phyloP scores from a whole-genome alignment of 2,113 vertebrate genomes.

The Osmerus mordax region DNA sequence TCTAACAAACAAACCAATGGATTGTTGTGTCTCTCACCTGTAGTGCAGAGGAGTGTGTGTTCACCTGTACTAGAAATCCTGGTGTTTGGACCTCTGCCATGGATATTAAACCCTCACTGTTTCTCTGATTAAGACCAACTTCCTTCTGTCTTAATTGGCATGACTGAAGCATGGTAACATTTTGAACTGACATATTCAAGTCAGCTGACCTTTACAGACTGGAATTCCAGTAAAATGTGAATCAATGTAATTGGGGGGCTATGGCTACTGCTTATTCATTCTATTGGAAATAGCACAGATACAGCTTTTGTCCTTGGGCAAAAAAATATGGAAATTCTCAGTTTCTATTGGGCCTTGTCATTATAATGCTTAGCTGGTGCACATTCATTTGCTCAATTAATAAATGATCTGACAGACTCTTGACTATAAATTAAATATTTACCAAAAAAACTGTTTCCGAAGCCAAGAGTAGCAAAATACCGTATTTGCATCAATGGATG shows the following conservation, averaged over 20 bases:
- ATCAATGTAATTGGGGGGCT: slow-evolving; percentile 26
- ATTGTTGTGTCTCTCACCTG: slow-evolving; percentile 36
- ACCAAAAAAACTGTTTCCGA: slow-evolving; percentile 24
- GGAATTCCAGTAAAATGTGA: slow-evolving; percentile 29
- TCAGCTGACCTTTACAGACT: slow-evolving; percentile 33
- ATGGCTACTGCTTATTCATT: slow-evolving; percentile 28
- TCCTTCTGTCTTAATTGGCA: background rate
- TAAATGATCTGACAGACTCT: slow-evolving; percentile 30
- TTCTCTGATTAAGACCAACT: background rate
- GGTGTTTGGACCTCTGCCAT: slow-evolving; percentile 14
- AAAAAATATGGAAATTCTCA: background rate
- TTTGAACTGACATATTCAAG: slow-evolving; percentile 11
- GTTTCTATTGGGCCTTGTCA: slow-evolving; percentile 9
- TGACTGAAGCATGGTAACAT: background rate
- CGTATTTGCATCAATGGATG: background rate
- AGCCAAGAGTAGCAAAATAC: slow-evolving; percentile 5
- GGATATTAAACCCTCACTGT: slow-evolving; percentile 1
- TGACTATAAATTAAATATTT: slow-evolving; percentile 51
- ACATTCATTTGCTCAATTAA: slow-evolving; percentile 25
- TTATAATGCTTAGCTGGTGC: slow-evolving; percentile 17
- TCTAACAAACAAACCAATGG: slow-evolving; percentile 18
- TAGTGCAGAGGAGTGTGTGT: slow-evolving; percentile 23
- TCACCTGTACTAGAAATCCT: slow-evolving; percentile 22
- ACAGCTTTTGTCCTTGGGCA: background rate
- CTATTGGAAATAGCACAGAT: slow-evolving; percentile 3